phyloP scores from a whole-genome alignment of 2,888 invertebrate species.

The Muscina levida region DNA sequence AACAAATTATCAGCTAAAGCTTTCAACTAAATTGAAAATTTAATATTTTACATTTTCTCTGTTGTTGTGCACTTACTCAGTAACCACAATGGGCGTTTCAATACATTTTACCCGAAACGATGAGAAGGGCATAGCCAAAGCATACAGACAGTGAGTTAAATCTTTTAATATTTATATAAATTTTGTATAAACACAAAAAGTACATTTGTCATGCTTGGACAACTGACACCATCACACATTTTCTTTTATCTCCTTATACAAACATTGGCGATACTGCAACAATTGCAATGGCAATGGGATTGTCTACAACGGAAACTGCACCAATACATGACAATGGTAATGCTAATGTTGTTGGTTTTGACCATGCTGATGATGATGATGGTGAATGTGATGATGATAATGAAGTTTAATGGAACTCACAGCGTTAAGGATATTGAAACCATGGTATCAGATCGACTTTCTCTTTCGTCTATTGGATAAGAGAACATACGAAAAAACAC shows the following conservation, averaged over 20 bases:
- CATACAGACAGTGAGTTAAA: slow-evolving; percentile 74
- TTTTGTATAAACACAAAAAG: not conserved
- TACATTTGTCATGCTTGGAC: slow-evolving; percentile 20
- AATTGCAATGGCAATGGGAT: no score
- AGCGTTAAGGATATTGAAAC: slow-evolving; percentile 75
- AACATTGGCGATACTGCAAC: no score
- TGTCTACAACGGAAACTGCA: no score
- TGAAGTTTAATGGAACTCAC: slow-evolving; percentile 73
- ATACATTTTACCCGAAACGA: slow-evolving; percentile 75
- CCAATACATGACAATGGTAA: no score
- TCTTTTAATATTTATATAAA: not conserved
- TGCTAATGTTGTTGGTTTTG: no score
- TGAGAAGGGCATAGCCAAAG: slow-evolving; percentile 74
- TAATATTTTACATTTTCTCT: not conserved
- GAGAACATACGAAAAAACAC: slow-evolving; percentile 71
- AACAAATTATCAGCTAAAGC: no score
- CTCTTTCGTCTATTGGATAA: slow-evolving; percentile 74
- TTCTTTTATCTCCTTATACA: no score
- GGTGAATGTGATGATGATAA: no score
- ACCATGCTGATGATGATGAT: no score
- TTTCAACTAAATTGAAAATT: no score
- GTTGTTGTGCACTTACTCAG: slow-evolving; percentile 67
- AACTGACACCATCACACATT: no score
- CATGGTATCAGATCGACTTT: slow-evolving; percentile 78
- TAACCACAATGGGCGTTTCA: slow-evolving; percentile 77